Percentiles rank a stretch among this genome's conserved stretches.
Evolutionary conservation across 2,888 invertebrate genomes (phyloP).

Genomic region (Tetheella fluctuosa): DNA sequence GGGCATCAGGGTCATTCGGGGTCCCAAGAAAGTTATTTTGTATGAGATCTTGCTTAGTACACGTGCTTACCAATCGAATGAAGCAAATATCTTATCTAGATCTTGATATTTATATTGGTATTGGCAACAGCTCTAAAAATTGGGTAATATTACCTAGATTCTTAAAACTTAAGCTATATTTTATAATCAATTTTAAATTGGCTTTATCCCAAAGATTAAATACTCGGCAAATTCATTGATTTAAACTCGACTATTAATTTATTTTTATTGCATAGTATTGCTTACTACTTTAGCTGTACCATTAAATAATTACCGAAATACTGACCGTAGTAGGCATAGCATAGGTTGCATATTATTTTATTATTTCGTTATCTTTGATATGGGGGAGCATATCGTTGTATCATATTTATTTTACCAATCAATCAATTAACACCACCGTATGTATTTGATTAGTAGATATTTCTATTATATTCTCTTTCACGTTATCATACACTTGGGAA

Average conservation of each 20-base stretch:
- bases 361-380: background rate
- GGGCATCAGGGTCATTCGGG: constrained; percentile 19
- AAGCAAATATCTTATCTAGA: background rate
- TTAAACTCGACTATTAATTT: background rate
- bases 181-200: constrained; percentile 4
- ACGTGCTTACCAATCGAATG: background rate
- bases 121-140: constrained; percentile 11
- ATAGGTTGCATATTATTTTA: background rate
- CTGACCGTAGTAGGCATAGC: no score
- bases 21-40: background rate
- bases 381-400: background rate
- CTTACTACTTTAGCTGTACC: background rate
- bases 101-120: background rate
- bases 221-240: background rate
- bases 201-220: constrained; percentile 9
- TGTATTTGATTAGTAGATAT: constrained; percentile 7
- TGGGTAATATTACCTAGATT: background rate
- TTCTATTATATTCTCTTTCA: constrained; percentile 24
- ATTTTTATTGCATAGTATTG: background rate
- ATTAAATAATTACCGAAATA: no score
- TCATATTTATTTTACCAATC: background rate
- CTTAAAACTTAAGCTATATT: background rate
- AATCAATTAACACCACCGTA: background rate
- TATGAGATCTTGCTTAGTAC: background rate
- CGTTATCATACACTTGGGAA: constrained; percentile 28